phyloP scores from a whole-genome alignment of 2,797 vertebrate species.

The Denticeps clupeoides region DNA sequence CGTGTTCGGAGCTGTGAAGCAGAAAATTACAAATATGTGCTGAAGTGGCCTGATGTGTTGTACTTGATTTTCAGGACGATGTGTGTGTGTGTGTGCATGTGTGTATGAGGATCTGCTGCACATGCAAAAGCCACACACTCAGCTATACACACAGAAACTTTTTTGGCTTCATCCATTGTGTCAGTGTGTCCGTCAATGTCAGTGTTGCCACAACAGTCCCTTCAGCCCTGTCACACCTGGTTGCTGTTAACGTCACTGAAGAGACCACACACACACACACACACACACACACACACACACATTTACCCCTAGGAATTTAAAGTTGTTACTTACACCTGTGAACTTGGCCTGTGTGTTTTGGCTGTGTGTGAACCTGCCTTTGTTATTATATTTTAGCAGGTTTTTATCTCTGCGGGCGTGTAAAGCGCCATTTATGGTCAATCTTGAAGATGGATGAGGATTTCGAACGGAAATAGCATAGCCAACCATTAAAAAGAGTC shows the following conservation, averaged over 20 bases:
- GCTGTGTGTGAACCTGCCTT: no score
- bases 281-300: neutral
- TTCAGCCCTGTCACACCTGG: conserved; percentile 11
- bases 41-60: conserved; percentile 38
- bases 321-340: no score
- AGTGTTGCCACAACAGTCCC: neutral
- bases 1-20: conserved; percentile 36
- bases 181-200: conserved; percentile 14
- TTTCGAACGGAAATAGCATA: no score
- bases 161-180: neutral
- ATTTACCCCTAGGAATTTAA: no score
- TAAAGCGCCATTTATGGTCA: no score
- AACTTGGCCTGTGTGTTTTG: no score
- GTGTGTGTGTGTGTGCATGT: conserved; percentile 2
- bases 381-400: no score
- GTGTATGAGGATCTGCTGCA: conserved; percentile 2
- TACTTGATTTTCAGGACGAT: conserved; percentile 24
- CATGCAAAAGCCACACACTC: neutral
- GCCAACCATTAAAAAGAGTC: no score
- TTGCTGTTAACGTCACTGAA: conserved; percentile 9
- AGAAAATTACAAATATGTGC: conserved; percentile 48
- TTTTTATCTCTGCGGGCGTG: no score
- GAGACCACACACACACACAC: neutral
- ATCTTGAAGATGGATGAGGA: no score
- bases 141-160: neutral